Evolutionary conservation across 2,797 vertebrate genomes (phyloP).

Genomic region (Myripristis jacobus): DNA sequence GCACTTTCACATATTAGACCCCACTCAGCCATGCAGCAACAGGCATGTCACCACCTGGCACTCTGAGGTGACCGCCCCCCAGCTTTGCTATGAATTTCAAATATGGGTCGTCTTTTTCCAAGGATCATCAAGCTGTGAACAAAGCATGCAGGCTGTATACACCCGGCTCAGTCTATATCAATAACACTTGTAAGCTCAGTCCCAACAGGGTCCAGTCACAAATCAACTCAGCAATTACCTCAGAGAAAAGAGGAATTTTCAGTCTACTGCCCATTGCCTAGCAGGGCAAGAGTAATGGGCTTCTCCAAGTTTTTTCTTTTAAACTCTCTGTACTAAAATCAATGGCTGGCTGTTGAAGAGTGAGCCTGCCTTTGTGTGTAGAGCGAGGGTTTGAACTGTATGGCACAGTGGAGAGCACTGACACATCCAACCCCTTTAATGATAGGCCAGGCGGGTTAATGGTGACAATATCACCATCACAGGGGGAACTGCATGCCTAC

Average conservation of each 20-base stretch:
- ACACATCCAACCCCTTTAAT: conserved; percentile 43
- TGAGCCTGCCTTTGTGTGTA: conserved; percentile 42
- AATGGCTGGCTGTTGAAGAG: conserved; percentile 34
- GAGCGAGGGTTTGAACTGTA: background rate
- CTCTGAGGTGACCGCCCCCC: conserved; percentile 27
- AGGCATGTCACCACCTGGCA: background rate
- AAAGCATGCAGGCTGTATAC: conserved; percentile 18
- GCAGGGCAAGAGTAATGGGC: conserved; percentile 22
- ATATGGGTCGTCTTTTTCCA: background rate
- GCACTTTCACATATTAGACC: background rate
- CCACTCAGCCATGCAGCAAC: conserved; percentile 8
- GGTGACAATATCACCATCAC: background rate
- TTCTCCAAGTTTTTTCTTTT: conserved; percentile 13
- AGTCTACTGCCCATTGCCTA: conserved; percentile 24
- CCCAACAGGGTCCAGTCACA: conserved; percentile 12
- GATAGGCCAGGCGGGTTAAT: conserved; percentile 16
- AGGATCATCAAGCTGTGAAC: conserved; percentile 28
- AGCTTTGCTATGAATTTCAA: conserved; percentile 41
- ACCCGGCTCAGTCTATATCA: conserved; percentile 31
- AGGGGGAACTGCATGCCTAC: conserved; percentile 1
- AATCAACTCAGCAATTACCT: conserved; percentile 38
- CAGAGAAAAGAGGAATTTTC: conserved; percentile 40
- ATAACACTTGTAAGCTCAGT: background rate
- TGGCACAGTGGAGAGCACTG: conserved; percentile 17
- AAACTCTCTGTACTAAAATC: conserved; percentile 38